Conservation (phyloP, 1,140 invertebrate genomes). For the Paraescarpia echinospica region DNA sequence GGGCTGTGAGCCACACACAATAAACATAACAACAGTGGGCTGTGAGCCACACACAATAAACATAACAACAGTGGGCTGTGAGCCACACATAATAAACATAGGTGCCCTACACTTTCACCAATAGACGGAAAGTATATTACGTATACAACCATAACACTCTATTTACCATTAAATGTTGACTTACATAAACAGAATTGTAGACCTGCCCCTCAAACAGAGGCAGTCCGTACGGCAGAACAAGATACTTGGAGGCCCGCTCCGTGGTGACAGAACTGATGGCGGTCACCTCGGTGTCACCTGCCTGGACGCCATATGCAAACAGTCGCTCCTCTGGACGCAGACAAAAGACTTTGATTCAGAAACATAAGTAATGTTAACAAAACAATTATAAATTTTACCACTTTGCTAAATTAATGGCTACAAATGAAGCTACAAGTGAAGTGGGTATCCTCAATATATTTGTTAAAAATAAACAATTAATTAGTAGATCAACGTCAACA, state of each 20-base stretch:
- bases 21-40: background rate
- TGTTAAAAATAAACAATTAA: background rate
- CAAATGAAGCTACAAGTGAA: no score
- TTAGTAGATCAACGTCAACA: background rate
- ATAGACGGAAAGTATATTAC: no score
- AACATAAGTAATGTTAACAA: no score
- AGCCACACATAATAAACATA: no score
- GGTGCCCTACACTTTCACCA: no score
- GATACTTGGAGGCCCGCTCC: background rate
- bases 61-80: background rate
- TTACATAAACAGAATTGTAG: background rate
- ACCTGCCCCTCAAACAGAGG: background rate
- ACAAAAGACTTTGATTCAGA: background rate
- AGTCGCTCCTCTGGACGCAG: background rate
- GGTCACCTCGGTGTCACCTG: background rate
- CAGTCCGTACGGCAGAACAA: background rate
- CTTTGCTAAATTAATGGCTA: no score
- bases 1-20: background rate
- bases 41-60: background rate
- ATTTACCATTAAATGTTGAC: background rate
- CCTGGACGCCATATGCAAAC: background rate
- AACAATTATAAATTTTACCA: no score
- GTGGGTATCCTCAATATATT: background rate
- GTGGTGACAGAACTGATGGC: background rate
- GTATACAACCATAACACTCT: no score